phyloP scores from a whole-genome alignment of 2,797 vertebrate species.

The Siniperca scherzeri region DNA sequence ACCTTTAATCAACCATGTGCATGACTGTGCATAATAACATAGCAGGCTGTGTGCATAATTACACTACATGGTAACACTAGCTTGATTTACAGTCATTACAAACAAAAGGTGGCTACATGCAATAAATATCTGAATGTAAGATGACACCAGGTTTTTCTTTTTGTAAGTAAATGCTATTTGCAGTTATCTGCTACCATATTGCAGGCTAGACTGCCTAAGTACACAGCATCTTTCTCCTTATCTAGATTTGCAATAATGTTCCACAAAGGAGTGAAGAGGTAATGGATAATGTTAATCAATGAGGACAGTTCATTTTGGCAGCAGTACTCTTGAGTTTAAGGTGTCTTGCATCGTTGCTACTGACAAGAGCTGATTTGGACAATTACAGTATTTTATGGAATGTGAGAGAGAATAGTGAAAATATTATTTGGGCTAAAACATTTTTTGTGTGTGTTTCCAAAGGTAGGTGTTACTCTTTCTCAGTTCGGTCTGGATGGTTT shows the following conservation, averaged over 20 bases:
- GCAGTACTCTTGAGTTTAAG: constrained; percentile 50
- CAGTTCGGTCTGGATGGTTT: constrained; percentile 44
- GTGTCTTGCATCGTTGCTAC: constrained; percentile 56
- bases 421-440: constrained; percentile 37
- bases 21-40: constrained; percentile 59
- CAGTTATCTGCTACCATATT: constrained; percentile 42
- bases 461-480: constrained; percentile 16
- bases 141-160: constrained; percentile 12
- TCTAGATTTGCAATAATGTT: constrained; percentile 62
- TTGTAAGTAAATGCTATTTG: constrained; percentile 34
- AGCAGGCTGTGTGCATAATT: constrained; percentile 37
- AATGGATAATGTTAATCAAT: constrained; percentile 75
- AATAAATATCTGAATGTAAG: constrained; percentile 19
- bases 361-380: constrained; percentile 68
- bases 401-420: constrained; percentile 11
- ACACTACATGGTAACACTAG: constrained; percentile 26
- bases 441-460: constrained; percentile 38
- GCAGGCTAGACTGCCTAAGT: constrained; percentile 32
- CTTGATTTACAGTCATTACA: constrained; percentile 34
- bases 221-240: constrained; percentile 57
- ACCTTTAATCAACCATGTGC: constrained; percentile 62
- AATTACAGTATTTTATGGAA: constrained; percentile 55
- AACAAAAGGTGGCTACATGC: constrained; percentile 18
- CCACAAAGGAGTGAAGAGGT: constrained; percentile 54
- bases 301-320: constrained; percentile 69